Evolutionary conservation across 2,888 invertebrate species (phyloP).

Genomic region (Drosophila acutilabella): DNA sequence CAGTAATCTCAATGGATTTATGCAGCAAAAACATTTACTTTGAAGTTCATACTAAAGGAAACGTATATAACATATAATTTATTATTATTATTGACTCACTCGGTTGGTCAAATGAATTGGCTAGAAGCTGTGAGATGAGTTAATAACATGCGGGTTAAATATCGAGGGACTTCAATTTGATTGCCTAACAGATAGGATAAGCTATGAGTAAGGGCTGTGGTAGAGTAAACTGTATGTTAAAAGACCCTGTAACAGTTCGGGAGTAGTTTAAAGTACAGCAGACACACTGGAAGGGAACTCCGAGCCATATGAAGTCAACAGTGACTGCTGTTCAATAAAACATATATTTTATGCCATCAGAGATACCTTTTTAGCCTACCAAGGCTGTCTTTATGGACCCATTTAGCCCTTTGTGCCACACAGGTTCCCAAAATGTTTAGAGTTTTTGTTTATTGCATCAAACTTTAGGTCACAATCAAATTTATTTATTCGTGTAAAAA

Average conservation of each 20-base stretch:
- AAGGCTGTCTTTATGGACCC: too few relatives aligned
- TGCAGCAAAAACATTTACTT: slow-evolving; percentile 50
- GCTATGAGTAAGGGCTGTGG: too few relatives aligned
- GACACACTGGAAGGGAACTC: too few relatives aligned
- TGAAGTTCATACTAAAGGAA: slow-evolving; percentile 7
- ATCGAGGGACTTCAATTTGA: slow-evolving; percentile 41
- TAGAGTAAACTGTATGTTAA: too few relatives aligned
- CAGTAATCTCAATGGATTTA: slow-evolving; percentile 57
- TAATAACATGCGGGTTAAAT: slow-evolving; percentile 58
- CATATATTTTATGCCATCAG: background rate
- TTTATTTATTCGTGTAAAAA: slow-evolving; percentile 5
- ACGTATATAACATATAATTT: slow-evolving; percentile 34
- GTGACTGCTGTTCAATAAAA: background rate
- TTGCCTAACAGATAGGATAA: slow-evolving; percentile 26
- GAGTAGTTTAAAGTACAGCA: too few relatives aligned
- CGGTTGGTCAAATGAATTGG: slow-evolving; percentile 23
- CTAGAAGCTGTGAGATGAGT: slow-evolving; percentile 31
- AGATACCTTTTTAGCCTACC: too few relatives aligned
- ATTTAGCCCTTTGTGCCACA: too few relatives aligned
- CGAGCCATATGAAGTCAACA: too few relatives aligned
- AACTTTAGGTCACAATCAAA: slow-evolving; percentile 26
- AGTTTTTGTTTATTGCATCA: slow-evolving; percentile 6
- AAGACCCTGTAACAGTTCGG: too few relatives aligned
- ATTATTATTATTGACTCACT: slow-evolving; percentile 48
- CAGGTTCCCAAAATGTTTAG: background rate